Evolutionary conservation across 2,113 vertebrate genomes (phyloP), one percentile per base, ranked within the genome.

Genomic region (Eulacestoma nigropectus): DNA sequence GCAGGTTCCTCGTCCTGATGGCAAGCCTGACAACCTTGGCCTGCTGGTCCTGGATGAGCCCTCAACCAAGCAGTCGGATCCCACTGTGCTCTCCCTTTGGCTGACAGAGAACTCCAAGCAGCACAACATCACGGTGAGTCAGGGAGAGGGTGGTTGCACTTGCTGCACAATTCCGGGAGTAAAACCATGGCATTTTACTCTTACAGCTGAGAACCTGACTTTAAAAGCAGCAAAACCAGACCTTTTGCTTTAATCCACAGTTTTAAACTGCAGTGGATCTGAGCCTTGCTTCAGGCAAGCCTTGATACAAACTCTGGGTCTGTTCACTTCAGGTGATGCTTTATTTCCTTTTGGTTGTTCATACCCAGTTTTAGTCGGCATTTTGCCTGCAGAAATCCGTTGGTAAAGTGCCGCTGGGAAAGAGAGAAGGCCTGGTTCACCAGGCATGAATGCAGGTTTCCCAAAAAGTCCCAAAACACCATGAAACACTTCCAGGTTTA

Each of bases 71-170:
- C 99, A 99, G 98, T 99, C 99, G 0, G 99, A 99, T 62, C 99
- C 99, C 37, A 99, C 99, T 0, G 99, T 99, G 73, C 98, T 99
- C 60, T 98, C 99, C 0, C 98, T 99, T 13, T 99, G 99, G 99
- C 97, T 99, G 74, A 99, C 98, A 0, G 99, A 99, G 96, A 99
- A 99, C 88, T 99, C 97, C 92, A 99, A 99, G 80, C 99, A 99
- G 79, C 99, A 99, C 94, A 98, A 98, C 7, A 35, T 98, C 87
- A 87, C 98, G 1, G 98, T 99, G 97, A 98, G 98, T 83, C 1
- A 4, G 7, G 3, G 35, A 27, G 29, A 20, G 23, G n/a, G 47
- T 27, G 52, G n/a, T 4, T 5, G 4, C 12, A 2, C 32, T 60
- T 59, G 39, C 80, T 53, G 35, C 4, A 3, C 4, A 1, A 16